Evolutionary conservation across 2,888 invertebrate genomes (phyloP), one percentile per base, ranked within the genome.

Genomic region (Cistogaster globosa): DNA sequence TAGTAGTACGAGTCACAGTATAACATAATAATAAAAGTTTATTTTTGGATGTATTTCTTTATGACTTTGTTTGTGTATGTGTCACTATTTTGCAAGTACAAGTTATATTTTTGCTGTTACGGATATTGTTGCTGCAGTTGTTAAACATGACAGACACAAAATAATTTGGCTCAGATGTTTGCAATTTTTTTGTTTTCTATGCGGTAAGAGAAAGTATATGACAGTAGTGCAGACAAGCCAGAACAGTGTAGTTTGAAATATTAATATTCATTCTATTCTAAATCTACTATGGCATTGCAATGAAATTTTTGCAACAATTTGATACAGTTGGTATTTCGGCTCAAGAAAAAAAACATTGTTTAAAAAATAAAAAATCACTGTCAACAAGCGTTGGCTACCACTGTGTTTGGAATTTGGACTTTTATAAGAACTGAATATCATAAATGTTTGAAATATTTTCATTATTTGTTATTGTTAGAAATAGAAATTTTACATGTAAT

Each of bases 111-210:
- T 81, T 83, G 55, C 57, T 83, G 75, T 80, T 86, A 72, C 83
- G 79, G 86, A 83, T 86, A 83, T 83, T 83, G 86, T 79, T 83
- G 86, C 86, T 83, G 83, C 86, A 84, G 86, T 87, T 87, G 86
- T 87, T 85, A 77, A 87, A 87, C 87, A 87, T 87, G 88, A 87
- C 86, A 86, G 87, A 87, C 84, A 85, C 86, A 85, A 87, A 87
- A 87, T 86, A 82, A 86, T 88, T 88, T 86, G 86, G 87, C 87
- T 88, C 88, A 88, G 86, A 86, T 87, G 88, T 86, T 88, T 80
- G 85, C 72, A 87, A 85, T 87, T 86, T 82, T 32, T 32, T 32
- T 32, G 32, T 7, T 45, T 84, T 77, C 57, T 62, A 62, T 84
- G 84, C 76, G 80, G 84, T 80, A 76, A 62, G 53, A 67, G 75